These are phyloP conservation scores for Menidia beryllina DNA, from an alignment of 2,113 vertebrate species.

Conservation along the genomic window DNA sequence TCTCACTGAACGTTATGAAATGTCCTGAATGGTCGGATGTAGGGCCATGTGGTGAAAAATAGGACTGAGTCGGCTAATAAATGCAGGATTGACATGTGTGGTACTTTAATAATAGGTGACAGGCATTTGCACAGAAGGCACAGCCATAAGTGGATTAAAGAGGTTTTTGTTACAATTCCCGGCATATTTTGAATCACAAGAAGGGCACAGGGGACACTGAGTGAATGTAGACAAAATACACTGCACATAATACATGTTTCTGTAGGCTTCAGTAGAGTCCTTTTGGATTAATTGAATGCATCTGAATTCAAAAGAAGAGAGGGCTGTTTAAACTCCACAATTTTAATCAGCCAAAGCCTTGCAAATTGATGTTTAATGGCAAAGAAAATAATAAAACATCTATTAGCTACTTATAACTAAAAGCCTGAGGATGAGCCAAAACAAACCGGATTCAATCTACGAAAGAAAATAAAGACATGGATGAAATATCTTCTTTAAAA, in stretches of 20 bases:
- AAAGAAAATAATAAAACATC: not conserved
- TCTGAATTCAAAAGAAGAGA: not conserved
- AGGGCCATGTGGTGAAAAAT: slow-evolving; percentile 2
- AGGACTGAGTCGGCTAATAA: not conserved
- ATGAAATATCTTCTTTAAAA: not conserved
- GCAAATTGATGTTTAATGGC: not conserved
- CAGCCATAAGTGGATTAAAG: slow-evolving; percentile 9
- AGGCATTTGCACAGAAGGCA: not conserved
- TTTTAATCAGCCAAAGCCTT: not conserved
- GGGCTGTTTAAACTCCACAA: not conserved
- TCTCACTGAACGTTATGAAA: not conserved
- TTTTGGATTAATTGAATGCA: not conserved
- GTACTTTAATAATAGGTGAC: not conserved
- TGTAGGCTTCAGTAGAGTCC: not conserved
- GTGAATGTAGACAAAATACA: not conserved
- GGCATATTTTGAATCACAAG: not conserved
- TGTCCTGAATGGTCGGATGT: not conserved
- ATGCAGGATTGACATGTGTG: not conserved
- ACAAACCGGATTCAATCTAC: not conserved
- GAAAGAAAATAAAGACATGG: slow-evolving; percentile 4
- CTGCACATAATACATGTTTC: not conserved
- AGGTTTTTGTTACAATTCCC: slow-evolving; percentile 6
- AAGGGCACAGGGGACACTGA: not conserved
- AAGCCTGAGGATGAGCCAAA: not conserved
- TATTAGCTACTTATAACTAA: not conserved